These are phyloP conservation scores for Lepas anatifera DNA, from an alignment of 2,888 invertebrate species.

Conservation along the genomic window DNA sequence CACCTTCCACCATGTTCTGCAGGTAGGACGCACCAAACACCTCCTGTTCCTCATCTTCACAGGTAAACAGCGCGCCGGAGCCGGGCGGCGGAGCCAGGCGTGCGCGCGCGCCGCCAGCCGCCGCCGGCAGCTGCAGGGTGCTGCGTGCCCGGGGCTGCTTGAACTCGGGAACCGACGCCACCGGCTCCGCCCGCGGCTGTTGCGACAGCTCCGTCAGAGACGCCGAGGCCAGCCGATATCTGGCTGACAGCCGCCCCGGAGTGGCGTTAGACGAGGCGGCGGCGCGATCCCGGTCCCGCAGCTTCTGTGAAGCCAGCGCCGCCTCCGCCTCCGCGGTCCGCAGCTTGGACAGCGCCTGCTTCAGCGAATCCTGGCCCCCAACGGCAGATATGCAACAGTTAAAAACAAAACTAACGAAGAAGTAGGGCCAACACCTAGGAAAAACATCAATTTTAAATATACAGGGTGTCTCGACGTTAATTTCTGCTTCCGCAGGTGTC, in stretches of 20 bases:
- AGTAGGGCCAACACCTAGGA: no score
- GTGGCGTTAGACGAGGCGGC: not conserved
- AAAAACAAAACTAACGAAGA: no score
- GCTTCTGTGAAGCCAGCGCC: constrained; percentile 8
- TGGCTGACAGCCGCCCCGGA: not conserved
- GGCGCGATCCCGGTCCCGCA: constrained; percentile 3
- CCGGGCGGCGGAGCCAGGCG: constrained; percentile 20
- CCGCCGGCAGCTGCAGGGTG: not conserved
- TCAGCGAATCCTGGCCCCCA: not conserved
- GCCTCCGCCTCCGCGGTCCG: not conserved
- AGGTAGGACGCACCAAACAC: constrained; percentile 69
- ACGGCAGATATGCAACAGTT: no score
- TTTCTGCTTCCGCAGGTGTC: no score
- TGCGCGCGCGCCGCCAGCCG: not conserved
- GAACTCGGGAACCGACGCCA: not conserved
- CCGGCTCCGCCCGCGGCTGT: no score
- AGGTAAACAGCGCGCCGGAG: constrained; percentile 41
- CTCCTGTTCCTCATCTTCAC: constrained; percentile 78
- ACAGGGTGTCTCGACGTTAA: no score
- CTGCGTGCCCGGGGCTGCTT: not conserved
- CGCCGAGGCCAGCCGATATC: not conserved
- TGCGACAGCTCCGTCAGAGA: not conserved
- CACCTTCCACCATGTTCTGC: constrained; percentile 43
- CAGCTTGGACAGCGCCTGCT: constrained; percentile 6
- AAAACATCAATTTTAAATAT: no score